These are phyloP conservation scores for Aleiodes sp. DNA, from an alignment of 1,140 invertebrate species.

Conservation along the genomic window DNA sequence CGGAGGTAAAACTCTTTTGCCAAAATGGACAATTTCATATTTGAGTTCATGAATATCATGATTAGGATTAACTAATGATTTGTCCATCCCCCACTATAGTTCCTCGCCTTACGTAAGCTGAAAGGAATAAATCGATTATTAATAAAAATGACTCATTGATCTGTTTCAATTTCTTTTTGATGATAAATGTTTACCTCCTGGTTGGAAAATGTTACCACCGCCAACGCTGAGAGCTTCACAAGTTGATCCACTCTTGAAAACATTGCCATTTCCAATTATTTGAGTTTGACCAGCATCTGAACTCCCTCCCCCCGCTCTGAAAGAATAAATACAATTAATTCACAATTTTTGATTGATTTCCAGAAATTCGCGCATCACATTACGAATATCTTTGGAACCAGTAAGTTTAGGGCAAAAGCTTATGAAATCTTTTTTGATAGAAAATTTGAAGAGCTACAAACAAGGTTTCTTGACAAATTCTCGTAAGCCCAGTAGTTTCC, in stretches of 20 bases:
- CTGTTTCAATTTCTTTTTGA: too few relatives aligned
- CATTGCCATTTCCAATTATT: conserved; percentile 93
- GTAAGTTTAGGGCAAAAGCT: too few relatives aligned
- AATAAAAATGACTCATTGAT: conserved; percentile 49
- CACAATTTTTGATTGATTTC: not conserved
- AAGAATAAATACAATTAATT: conserved; percentile 26
- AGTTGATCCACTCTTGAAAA: conserved; percentile 89
- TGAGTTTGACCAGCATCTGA: conserved; percentile 69
- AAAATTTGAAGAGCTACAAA: too few relatives aligned
- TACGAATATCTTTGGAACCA: too few relatives aligned
- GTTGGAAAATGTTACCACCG: conserved; percentile 91
- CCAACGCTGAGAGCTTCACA: conserved; percentile 87
- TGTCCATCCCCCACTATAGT: conserved; percentile 90
- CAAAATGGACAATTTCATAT: too few relatives aligned
- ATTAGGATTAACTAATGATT: conserved; percentile 89
- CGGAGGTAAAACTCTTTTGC: too few relatives aligned
- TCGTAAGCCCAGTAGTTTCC: too few relatives aligned
- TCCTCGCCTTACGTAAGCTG: conserved; percentile 80
- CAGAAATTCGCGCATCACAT: not conserved
- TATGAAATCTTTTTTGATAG: too few relatives aligned
- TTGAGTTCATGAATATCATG: too few relatives aligned
- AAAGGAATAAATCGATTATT: conserved; percentile 32
- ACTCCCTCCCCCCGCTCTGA: conserved; percentile 47
- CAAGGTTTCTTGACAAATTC: too few relatives aligned
- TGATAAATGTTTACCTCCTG: too few relatives aligned